phyloP scores from a whole-genome alignment of 1,140 invertebrate species.

The Chironomus striatipennis region DNA sequence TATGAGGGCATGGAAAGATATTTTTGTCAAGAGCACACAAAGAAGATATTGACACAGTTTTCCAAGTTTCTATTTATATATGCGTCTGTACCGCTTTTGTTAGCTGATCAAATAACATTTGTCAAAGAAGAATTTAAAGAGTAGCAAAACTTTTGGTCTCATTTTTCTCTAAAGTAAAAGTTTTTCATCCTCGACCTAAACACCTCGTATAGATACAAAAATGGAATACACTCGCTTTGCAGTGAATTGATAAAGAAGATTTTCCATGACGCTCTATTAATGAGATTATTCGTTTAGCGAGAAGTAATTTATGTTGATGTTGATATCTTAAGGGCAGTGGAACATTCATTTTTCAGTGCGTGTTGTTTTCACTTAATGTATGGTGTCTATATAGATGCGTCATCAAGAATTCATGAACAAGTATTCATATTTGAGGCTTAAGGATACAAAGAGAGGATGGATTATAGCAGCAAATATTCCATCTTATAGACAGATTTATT shows the following conservation, averaged over 20 bases:
- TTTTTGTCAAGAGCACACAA: no score
- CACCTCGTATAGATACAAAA: background rate
- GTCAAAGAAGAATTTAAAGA: background rate
- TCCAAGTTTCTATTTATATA: no score
- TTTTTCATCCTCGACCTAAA: background rate
- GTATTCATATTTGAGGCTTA: no score
- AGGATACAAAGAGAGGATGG: no score
- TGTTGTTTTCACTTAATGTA: no score
- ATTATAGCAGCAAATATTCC: no score
- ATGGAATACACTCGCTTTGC: background rate
- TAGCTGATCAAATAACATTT: background rate
- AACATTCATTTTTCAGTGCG: no score
- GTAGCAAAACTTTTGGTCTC: background rate
- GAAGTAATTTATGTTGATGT: conserved; percentile 14
- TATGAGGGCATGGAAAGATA: no score
- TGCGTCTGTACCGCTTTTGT: background rate
- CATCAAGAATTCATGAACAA: no score
- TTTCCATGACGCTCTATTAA: background rate
- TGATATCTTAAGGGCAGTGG: background rate
- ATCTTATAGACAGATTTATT: no score
- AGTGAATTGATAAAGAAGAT: background rate
- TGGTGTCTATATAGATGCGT: no score
- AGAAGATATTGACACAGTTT: no score
- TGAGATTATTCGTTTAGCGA: background rate
- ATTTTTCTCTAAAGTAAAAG: background rate